phyloP scores from a whole-genome alignment of 2,797 vertebrate genomes.

The Microctenopoma steveboyesi region DNA sequence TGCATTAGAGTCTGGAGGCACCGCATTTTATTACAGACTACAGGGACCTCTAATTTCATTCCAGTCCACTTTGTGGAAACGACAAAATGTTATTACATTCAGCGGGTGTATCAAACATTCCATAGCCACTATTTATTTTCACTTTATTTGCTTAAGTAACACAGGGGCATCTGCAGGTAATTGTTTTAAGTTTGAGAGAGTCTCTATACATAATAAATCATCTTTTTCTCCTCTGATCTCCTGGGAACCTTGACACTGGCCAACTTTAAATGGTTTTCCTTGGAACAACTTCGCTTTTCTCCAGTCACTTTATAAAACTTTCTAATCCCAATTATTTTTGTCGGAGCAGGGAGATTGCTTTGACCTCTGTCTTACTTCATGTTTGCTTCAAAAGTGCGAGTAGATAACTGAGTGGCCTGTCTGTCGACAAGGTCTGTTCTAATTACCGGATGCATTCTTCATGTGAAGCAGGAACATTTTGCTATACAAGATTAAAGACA shows the following conservation, averaged over 20 bases:
- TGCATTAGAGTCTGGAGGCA: conserved; percentile 77
- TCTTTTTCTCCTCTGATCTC: conserved; percentile 75
- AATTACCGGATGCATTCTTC: conserved; percentile 74
- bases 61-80: conserved; percentile 85
- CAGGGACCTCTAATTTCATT: conserved; percentile 87
- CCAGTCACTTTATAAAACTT: conserved; percentile 72
- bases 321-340: conserved; percentile 55
- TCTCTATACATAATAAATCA: conserved; percentile 84
- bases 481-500: conserved; percentile 72
- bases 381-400: conserved; percentile 71
- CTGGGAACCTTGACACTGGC: conserved; percentile 59
- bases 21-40: conserved; percentile 83
- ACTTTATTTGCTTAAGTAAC: conserved; percentile 84
- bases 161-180: conserved; percentile 81
- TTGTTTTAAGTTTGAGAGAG: conserved; percentile 83
- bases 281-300: conserved; percentile 61
- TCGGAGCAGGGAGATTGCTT: conserved; percentile 70
- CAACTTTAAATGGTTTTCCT: conserved; percentile 74
- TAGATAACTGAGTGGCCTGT: conserved; percentile 55
- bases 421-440: conserved; percentile 63
- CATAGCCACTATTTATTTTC: conserved; percentile 85
- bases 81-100: conserved; percentile 85
- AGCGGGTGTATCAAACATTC: conserved; percentile 83
- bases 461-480: conserved; percentile 55
- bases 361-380: conserved; percentile 69